Conservation (phyloP, 2,888 invertebrate species). For the Orchesellides sinensis region DNA sequence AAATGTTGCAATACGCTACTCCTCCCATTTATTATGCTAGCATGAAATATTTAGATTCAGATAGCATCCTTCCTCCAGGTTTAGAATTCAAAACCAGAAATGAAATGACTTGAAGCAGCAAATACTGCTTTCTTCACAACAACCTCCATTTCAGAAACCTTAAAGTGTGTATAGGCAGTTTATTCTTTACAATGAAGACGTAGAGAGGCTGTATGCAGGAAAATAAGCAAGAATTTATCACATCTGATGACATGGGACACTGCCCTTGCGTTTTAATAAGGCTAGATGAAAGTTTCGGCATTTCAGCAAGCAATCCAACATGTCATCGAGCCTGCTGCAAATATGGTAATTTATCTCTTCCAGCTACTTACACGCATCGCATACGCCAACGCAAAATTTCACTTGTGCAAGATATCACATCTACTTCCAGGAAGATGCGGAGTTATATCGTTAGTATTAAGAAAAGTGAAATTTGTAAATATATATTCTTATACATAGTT, state of each 20-base stretch:
- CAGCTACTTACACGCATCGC: neutral
- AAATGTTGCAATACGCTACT: conserved; percentile 17
- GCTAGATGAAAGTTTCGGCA: conserved; percentile 4
- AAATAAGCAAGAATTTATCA: conserved; percentile 37
- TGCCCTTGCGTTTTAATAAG: conserved; percentile 44
- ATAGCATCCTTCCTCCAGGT: conserved; percentile 12
- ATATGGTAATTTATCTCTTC: conserved; percentile 38
- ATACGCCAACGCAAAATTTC: no score
- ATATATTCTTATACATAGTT: no score
- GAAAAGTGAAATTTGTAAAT: no score
- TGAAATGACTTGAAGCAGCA: no score
- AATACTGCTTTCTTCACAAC: no score
- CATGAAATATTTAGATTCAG: conserved; percentile 25
- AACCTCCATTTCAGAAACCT: no score
- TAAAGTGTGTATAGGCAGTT: no score
- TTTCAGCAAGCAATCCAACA: neutral
- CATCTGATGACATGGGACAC: conserved; percentile 46
- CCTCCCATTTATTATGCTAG: conserved; percentile 38
- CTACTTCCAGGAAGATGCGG: no score
- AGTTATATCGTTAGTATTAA: no score
- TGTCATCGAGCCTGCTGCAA: conserved; percentile 14
- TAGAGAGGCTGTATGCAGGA: conserved; percentile 10
- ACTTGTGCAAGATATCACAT: no score
- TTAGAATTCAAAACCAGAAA: no score
- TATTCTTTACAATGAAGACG: no score